These are phyloP conservation scores for Idaea dimidiata DNA, from an alignment of 2,888 invertebrate genomes.

Conservation along the genomic window DNA sequence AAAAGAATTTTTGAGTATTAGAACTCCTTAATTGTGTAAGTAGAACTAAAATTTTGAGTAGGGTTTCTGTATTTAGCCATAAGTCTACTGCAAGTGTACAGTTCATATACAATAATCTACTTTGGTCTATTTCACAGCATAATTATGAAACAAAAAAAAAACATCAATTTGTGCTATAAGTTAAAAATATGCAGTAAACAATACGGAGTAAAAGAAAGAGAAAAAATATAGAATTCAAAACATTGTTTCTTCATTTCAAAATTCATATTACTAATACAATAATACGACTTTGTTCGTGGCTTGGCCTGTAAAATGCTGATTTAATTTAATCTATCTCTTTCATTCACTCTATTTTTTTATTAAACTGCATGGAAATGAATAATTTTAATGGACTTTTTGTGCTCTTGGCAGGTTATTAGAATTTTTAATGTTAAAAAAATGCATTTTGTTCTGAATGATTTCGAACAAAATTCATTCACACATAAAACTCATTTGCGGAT, in stretches of 20 bases:
- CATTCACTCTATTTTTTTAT: slow-evolving; percentile 7
- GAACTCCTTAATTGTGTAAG: too few species aligned
- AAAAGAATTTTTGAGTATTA: too few species aligned
- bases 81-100: neutral
- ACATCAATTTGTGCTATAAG: neutral
- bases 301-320: neutral
- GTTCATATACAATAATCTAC: neutral
- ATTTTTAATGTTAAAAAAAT: too few species aligned
- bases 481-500: too few species aligned
- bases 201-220: neutral
- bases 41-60: too few species aligned
- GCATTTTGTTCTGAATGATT: slow-evolving; percentile 7
- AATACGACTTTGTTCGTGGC: neutral
- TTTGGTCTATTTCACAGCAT: neutral
- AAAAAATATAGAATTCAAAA: neutral
- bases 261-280: neutral
- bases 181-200: neutral
- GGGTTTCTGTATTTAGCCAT: too few species aligned
- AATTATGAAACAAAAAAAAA: neutral
- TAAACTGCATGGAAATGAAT: neutral
- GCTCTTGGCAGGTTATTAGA: too few species aligned
- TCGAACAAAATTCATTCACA: too few species aligned
- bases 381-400: neutral
- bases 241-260: neutral
- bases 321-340: neutral